Percentiles rank a stretch among this genome's conserved stretches.
phyloP scores from a whole-genome alignment of 2,113 vertebrate species.

The Philantomba maxwellii region DNA sequence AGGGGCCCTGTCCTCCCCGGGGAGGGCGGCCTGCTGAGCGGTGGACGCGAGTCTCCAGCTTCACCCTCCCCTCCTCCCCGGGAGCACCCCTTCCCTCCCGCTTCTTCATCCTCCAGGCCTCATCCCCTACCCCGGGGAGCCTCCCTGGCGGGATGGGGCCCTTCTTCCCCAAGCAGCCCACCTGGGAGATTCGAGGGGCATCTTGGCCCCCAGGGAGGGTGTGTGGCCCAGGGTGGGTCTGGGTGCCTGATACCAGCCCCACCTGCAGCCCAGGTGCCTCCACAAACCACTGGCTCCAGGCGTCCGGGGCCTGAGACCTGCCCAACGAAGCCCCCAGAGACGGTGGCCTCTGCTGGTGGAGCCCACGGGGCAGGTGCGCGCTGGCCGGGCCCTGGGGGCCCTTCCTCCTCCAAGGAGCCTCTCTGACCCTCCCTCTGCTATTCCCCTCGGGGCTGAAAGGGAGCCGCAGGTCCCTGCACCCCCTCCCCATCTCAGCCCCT shows the following conservation, averaged over 20 bases:
- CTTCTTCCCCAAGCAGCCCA: neutral
- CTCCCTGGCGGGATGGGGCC: neutral
- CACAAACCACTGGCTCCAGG: neutral
- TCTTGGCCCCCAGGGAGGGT: neutral
- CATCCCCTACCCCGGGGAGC: neutral
- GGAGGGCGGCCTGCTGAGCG: fast-evolving
- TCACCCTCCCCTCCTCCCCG: fast-evolving
- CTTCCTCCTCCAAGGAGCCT: neutral
- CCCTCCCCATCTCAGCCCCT: neutral
- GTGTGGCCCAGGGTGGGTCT: neutral
- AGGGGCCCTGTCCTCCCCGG: fast-evolving
- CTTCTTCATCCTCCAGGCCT: neutral
- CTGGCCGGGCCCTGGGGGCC: neutral
- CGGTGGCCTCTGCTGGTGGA: fast-evolving
- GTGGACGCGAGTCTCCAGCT: fast-evolving
- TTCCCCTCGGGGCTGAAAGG: neutral
- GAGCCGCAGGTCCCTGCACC: neutral
- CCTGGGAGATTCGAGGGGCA: neutral
- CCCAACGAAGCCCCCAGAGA: fast-evolving
- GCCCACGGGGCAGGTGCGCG: neutral
- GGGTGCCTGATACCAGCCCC: neutral
- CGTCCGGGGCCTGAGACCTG: neutral
- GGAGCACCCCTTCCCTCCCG: neutral
- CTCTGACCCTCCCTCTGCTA: neutral
- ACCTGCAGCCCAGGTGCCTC: neutral